A percentile compares a stretch with the other conserved stretches of the same genome.
Evolutionary conservation across 2,113 vertebrate species (phyloP).

Genomic region (Isichthys henryi): DNA sequence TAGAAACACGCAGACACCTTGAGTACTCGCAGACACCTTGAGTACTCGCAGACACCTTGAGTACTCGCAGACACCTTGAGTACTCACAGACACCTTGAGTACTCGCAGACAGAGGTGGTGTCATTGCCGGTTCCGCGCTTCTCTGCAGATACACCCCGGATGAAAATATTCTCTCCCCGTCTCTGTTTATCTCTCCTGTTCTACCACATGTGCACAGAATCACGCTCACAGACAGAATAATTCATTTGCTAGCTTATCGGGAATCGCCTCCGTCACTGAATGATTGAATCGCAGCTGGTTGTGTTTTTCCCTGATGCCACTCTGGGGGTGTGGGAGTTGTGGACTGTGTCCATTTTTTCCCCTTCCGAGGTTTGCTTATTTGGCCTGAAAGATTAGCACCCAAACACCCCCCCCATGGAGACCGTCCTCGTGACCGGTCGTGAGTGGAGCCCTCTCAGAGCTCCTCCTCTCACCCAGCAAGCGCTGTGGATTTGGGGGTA

Average conservation of each 20-base stretch:
- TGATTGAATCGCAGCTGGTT: neutral
- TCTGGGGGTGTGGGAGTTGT: neutral
- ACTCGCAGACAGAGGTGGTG: no score
- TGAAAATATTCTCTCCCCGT: neutral
- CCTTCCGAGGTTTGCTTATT: neutral
- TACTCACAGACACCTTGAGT: neutral
- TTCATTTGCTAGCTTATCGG: neutral
- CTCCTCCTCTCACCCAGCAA: neutral
- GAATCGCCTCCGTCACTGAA: neutral
- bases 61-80: neutral
- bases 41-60: neutral
- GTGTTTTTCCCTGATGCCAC: neutral
- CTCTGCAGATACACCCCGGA: neutral
- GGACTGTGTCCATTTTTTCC: neutral
- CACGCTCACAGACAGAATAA: neutral
- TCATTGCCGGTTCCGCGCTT: neutral
- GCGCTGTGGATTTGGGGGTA: neutral
- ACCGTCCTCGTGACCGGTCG: neutral
- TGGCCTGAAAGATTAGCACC: neutral
- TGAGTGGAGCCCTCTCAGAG: no score
- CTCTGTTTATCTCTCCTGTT: neutral
- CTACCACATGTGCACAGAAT: neutral
- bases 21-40: neutral
- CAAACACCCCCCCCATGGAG: neutral
- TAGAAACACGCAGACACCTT: neutral